Evolutionary conservation across 1,140 invertebrate genomes (phyloP).

Genomic region (Diorhabda sublineata): DNA sequence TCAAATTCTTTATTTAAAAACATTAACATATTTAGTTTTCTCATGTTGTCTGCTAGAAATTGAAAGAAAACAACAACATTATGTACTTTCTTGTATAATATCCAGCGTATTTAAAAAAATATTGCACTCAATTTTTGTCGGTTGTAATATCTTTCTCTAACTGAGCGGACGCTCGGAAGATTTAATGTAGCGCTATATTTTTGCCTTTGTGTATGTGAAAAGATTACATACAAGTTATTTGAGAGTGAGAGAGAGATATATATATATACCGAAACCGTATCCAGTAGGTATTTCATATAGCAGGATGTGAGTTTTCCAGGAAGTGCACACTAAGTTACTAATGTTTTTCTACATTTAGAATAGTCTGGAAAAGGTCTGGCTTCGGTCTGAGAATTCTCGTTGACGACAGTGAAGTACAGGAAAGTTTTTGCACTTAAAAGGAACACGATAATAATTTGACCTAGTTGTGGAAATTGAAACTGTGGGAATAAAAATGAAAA

Average conservation of each 20-base stretch:
- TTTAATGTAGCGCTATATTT: slow-evolving; percentile 15
- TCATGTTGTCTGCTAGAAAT: too few relatives aligned
- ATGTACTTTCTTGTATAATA: neutral
- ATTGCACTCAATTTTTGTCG: neutral
- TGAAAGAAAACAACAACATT: too few relatives aligned
- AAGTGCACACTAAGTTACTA: slow-evolving; percentile 4
- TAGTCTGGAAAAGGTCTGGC: neutral
- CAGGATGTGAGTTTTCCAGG: slow-evolving; percentile 9
- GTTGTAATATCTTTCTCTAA: slow-evolving; percentile 8
- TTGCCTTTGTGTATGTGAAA: slow-evolving; percentile 13
- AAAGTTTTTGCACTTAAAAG: too few relatives aligned
- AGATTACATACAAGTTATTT: slow-evolving; percentile 11
- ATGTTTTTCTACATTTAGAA: slow-evolving; percentile 9
- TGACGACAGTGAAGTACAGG: neutral
- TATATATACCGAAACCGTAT: neutral
- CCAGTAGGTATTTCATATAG: slow-evolving; percentile 11
- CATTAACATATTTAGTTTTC: too few relatives aligned
- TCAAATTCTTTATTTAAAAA: too few relatives aligned
- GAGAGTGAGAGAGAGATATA: neutral
- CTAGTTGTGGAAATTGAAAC: too few relatives aligned
- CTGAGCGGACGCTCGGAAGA: slow-evolving; percentile 11
- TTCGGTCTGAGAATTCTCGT: neutral
- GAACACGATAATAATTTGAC: too few relatives aligned
- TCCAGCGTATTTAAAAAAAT: neutral
- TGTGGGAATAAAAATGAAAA: too few relatives aligned